Evolutionary conservation across 2,797 vertebrate species (phyloP), one percentile per base, ranked within the genome.

Genomic region (Myripristis murdjan): DNA sequence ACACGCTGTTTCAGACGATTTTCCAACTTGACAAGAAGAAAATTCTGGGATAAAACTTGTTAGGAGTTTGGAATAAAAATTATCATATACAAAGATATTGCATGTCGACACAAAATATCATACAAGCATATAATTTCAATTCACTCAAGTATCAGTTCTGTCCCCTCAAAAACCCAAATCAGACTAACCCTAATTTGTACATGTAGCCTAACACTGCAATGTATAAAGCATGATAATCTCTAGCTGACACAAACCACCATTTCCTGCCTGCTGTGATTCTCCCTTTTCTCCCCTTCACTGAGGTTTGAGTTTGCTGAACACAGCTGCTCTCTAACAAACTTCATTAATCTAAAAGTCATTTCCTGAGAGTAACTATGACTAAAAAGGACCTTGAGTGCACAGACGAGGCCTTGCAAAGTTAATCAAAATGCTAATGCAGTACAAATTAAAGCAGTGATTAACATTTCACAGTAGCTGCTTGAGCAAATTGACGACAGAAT

Each of bases 391-490:
- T 95, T 92, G 95, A 96, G 95, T 95, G 94, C 75, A 90, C 91
- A 93, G 94, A 94, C 91, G 94, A 95, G 95, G 93, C 93, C 94
- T 93, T 64, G 44, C 16, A 57, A 93, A 96, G 95, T 96, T 96
- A 95, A 97, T 97, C 95, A 96, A 97, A 96, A 97, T 97, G 96
- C 95, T 97, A 97, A 97, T 96, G 95, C 94, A 93, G 92, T 95
- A 95, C 96, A 96, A 97, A 96, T 97, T 96, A 97, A 96, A 96
- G 95, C 95, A 95, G 95, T 96, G 95, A 97, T 97, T 97, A 97
- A 96, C 96, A 97, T 97, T 96, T 97, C 96, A 96, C 95, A 96
- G 95, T 95, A 95, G 94, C 95, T 94, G 95, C 95, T 96, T 95
- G 95, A 96, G 95, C 95, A 96, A 96, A 96, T 94, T 95, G 94